Evolutionary conservation across 2,888 invertebrate species (phyloP), one percentile per base, ranked within the genome.

Genomic region (Atrina japonica): DNA sequence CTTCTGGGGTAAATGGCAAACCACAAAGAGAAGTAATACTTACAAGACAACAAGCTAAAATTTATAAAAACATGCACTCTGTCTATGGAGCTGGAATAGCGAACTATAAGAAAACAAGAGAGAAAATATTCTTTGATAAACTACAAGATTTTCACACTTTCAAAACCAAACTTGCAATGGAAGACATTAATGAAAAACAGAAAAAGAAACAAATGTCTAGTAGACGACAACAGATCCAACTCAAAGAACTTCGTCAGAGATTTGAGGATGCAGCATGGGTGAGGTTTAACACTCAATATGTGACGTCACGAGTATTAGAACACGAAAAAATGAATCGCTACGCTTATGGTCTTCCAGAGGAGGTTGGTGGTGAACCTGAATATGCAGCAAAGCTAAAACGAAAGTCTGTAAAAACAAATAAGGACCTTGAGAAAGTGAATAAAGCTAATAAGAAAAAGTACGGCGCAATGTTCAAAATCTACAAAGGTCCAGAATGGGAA

Each of bases 251-350:
- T 16, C 69, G 85, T 5, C 76, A 79, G 47, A 79, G 80, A 60
- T 85, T 83, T 53, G 79, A 84, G 45, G 77, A 82, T 27, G 80
- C 82, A 35, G 81, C 85, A 52, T 77, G 77, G 76, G 73, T 80
- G 18, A 77, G 86, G 9, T 87, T 85, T 73, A 82, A 83, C 65
- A 83, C 83, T 9, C 86, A 87, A 68, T 87, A 87, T 65, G 85
- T 87, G 35, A 87, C 86, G 40, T 77, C 80, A 58, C 78, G 84
- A 21, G 80, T 84, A n/a, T 70, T 87, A 1, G 83, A 84, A 52
- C 76, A 85, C 49, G 85, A 84, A 58, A 74, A 77, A 40, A 77
- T 59, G 53, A 80, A 81, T 58, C 74, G 86, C 1, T 63, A 79
- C n/a, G 72, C 80, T 23, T 86, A 83, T 53, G 86, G 86, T 18